Percentiles rank a stretch among this genome's conserved stretches.
phyloP scores from a whole-genome alignment of 53 echinoderm and acorn worm genomes.

The Stichopus horrens region DNA sequence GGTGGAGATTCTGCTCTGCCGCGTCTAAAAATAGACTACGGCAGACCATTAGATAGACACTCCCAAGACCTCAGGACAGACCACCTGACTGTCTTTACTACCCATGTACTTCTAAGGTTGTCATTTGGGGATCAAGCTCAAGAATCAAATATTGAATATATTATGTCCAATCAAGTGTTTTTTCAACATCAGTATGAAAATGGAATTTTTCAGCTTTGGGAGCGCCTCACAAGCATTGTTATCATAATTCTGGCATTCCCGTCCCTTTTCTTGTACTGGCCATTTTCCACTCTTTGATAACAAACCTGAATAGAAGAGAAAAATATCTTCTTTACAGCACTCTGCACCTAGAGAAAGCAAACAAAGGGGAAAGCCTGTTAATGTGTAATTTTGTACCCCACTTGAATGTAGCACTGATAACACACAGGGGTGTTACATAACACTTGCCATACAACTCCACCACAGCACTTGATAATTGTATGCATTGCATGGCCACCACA shows the following conservation, averaged over 20 bases:
- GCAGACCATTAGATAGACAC: slow-evolving; percentile 1
- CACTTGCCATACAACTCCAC: slow-evolving; percentile 30
- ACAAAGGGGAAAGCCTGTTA: slow-evolving; percentile 32
- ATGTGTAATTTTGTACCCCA: slow-evolving; percentile 6
- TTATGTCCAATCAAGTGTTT: too few relatives aligned
- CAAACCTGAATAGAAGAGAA: not conserved
- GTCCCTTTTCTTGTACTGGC: not conserved
- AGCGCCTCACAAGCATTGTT: not conserved
- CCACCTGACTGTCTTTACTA: too few relatives aligned
- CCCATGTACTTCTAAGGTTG: too few relatives aligned
- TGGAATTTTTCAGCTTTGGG: too few relatives aligned
- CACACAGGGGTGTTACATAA: slow-evolving; percentile 44
- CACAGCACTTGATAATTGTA: slow-evolving; percentile 22
- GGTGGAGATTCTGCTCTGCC: slow-evolving; percentile 1
- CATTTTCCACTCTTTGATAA: not conserved
- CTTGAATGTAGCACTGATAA: slow-evolving; percentile 31
- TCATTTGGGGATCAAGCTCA: too few relatives aligned
- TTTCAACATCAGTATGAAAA: too few relatives aligned
- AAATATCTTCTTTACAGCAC: slow-evolving; percentile 2
- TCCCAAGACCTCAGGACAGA: too few relatives aligned
- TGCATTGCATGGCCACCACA: slow-evolving; percentile 24
- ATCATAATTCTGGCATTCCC: not conserved
- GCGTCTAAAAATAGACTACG: slow-evolving; percentile 32
- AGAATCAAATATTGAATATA: too few relatives aligned
- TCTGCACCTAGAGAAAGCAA: slow-evolving; percentile 8